Percentiles rank a stretch among this genome's conserved stretches.
These are phyloP conservation scores for Romanogobio albipinnatus DNA, from an alignment of 2,113 vertebrate genomes.

Conservation along the genomic window DNA sequence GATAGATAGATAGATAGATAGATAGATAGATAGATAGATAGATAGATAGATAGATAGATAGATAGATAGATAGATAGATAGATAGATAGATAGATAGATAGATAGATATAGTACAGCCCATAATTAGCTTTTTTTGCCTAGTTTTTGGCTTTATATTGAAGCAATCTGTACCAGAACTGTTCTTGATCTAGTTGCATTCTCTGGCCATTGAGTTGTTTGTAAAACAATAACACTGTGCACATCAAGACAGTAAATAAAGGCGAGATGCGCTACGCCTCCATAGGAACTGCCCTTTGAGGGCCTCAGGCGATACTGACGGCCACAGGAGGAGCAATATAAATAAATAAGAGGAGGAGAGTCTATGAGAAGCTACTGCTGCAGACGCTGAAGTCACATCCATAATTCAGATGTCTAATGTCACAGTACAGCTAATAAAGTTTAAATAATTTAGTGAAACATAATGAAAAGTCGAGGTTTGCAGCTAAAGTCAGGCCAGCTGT, in stretches of 20 bases:
- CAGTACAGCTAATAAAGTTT: conserved; percentile 60
- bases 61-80: no score
- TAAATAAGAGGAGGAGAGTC: conserved; percentile 10
- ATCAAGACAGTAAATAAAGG: not conserved
- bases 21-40: no score
- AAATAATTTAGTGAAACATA: conserved; percentile 61
- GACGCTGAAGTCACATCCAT: conserved; percentile 53
- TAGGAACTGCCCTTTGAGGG: not conserved
- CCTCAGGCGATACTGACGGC: not conserved
- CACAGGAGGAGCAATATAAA: conserved; percentile 1
- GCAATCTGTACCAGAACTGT: not conserved
- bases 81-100: no score
- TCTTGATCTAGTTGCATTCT: not conserved
- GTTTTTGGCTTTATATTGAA: no score
- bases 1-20: no score
- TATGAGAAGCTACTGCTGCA: not conserved
- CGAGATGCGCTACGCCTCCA: not conserved
- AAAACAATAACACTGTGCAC: not conserved
- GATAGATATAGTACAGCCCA: no score
- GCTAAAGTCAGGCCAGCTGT: conserved; percentile 38
- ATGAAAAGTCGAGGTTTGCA: conserved; percentile 52
- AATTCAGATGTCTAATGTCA: conserved; percentile 60
- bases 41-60: no score
- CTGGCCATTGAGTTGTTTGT: not conserved
- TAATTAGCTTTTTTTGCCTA: no score